These are phyloP conservation scores for Trachemys scripta DNA, from an alignment of 2,113 vertebrate genomes.

Conservation along the genomic window DNA sequence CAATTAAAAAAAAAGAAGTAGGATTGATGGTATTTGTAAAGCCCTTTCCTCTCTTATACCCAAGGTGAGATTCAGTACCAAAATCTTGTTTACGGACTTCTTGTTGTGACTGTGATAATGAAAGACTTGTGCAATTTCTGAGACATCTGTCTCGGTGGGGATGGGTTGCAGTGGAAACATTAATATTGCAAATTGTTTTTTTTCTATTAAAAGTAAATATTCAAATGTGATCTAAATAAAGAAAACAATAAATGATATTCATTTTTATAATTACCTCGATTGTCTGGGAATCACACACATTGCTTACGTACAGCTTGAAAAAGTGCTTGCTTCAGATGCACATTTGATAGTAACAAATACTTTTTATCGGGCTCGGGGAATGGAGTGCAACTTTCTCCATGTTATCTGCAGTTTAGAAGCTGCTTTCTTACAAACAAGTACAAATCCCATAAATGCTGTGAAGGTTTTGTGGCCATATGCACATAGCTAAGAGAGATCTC, in stretches of 20 bases:
- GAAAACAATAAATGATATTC: slow-evolving; percentile 80
- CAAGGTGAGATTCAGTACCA: slow-evolving; percentile 24
- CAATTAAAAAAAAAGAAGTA: background rate
- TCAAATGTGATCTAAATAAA: slow-evolving; percentile 78
- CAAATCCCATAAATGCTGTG: background rate
- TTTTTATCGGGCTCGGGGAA: slow-evolving; percentile 21
- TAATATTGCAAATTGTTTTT: slow-evolving; percentile 56
- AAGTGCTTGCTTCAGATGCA: slow-evolving; percentile 15
- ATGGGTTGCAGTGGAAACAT: slow-evolving; percentile 41
- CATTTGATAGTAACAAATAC: background rate
- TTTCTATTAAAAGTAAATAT: slow-evolving; percentile 75
- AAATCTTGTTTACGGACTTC: slow-evolving; percentile 71
- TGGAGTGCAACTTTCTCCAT: background rate
- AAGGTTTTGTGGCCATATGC: slow-evolving; percentile 19
- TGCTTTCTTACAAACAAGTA: background rate
- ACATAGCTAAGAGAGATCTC: slow-evolving; percentile 21
- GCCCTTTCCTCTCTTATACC: background rate
- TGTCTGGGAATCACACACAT: slow-evolving; percentile 70
- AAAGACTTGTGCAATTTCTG: slow-evolving; percentile 61
- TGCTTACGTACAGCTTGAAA: slow-evolving; percentile 33
- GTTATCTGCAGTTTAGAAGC: background rate
- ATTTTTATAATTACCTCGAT: slow-evolving; percentile 81
- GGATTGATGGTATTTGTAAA: slow-evolving; percentile 30
- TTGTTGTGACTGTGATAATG: slow-evolving; percentile 51
- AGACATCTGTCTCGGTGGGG: background rate